These are phyloP conservation scores for Piscicola geometra DNA, from an alignment of 2,888 invertebrate species.

Conservation along the genomic window DNA sequence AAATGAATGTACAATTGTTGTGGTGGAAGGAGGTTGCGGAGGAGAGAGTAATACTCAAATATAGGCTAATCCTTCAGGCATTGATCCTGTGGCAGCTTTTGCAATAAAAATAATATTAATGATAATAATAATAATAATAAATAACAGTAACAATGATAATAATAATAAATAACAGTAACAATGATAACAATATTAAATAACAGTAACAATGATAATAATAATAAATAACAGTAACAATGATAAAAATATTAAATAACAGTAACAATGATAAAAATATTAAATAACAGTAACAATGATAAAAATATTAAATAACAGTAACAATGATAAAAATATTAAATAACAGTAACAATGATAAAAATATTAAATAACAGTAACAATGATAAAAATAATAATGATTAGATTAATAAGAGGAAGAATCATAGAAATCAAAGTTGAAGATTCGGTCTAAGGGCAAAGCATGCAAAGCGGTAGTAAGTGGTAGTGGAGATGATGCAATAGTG, in stretches of 20 bases:
- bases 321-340: not conserved
- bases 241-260: not conserved
- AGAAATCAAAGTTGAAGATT: not conserved
- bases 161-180: not conserved
- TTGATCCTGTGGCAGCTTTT: too few species aligned
- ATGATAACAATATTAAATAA: not conserved
- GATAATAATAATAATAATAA: not conserved
- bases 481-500: too few species aligned
- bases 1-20: too few species aligned
- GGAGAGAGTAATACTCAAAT: too few species aligned
- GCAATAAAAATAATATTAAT: not conserved
- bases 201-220: not conserved
- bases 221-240: not conserved
- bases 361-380: too few species aligned
- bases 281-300: not conserved
- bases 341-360: conserved; percentile 12
- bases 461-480: too few species aligned
- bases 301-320: not conserved
- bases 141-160: not conserved
- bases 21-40: too few species aligned
- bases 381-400: conserved; percentile 10
- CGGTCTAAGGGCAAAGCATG: not conserved
- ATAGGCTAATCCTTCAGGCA: too few species aligned
- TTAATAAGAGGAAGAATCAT: not conserved
- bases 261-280: not conserved